Evolutionary conservation across 2,113 vertebrate species (phyloP), one percentile per base, ranked within the genome.

Genomic region (Cryptotis parvus): DNA sequence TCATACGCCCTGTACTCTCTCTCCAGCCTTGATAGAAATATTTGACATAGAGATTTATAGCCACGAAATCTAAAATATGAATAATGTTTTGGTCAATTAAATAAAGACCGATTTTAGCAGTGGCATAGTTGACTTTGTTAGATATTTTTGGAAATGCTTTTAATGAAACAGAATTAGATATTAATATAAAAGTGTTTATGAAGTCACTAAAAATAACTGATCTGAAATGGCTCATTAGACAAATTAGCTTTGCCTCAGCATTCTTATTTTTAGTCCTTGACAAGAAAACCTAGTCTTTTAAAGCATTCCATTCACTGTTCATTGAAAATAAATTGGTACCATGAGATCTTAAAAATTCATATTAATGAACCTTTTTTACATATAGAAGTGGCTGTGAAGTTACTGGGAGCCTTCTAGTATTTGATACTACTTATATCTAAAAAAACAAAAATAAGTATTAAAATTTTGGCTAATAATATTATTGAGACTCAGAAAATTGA

Each of bases 141-240:
- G 11, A 35, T 75, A 83, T 73, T 92, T 87, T 69, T 9, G 15
- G 55, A 81, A 90, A n/a, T 0, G 27, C 68, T 91, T 84, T 76
- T 31, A 68, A 73, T 61, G 35, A 91, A 86, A 68, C 1, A 63
- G 33, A 79, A 41, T 86, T 70, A 26, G 11, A 74, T 65, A 39
- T 90, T 43, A 66, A 87, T 31, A n/a, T 8, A 37, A n/a, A 93
- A 45, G 27, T 79, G 45, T 39, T 49, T 41, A 52, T 68, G 20
- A 76, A 49, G 27, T 26, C 31, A 63, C 66, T 72, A 45, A 90
- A 78, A 91, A 66, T 63, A 79, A 65, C 58, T 39, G 16, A 31
- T 78, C 27, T 39, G 14, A 79, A 70, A 39, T 24, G 27, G 14
- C 45, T 93, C 14, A 68, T 73, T 49, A 52, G 69, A 18, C 37